Base-by-base conservation (phyloP, 2,888 invertebrate genomes). In the Hirtodrosophila histrioides region DNA sequence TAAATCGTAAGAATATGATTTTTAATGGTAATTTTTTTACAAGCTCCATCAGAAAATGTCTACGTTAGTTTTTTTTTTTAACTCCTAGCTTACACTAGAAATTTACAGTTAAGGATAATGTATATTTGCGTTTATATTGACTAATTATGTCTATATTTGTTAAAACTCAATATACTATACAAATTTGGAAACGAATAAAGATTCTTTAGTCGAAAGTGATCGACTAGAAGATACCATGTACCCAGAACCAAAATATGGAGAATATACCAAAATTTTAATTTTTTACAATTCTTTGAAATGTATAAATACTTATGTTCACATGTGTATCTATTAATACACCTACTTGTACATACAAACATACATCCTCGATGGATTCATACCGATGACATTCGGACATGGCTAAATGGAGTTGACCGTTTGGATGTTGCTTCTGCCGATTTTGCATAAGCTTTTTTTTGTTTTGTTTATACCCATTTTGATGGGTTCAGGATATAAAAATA, bases 11-110 rank as follows among this genome's bases (percentile, higher is more conserved):
- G 66, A 37, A 49, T 41, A 44, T 45, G 35, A 41, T 36, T 46
- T 41, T 39, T 36, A 64, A 57, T 53, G 41, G 51, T 54, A 56
- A 40, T 43, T 11, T 12, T 57, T 65, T 56, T 57, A 65, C 57
- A 63, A 79, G 55, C 49, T 78, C 76, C 40, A 58, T 58, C 72
- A 44, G 58, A 60, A 73, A 57, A 73, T 51, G 66, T 64, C 51
- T 74, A 64, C 27, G 23, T 50, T 54, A 49, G 49, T 64, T 64
- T 27, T 27, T 60, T 27, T 60, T 53, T 24, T 71, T 54, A 54
- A 64, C 40, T 51, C 54, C 57, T 43, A 36, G 43, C 54, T 75
- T 66, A 62, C 37, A 17, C 33, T 54, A 40, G 11, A 44, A 74
- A 40, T 12, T 43, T 56, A 56, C 29, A 56, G 23, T 55, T 63